Evolutionary conservation across 2,113 vertebrate species (phyloP), one percentile per base, ranked within the genome.

Genomic region (Leptobrachium ailaonicum): DNA sequence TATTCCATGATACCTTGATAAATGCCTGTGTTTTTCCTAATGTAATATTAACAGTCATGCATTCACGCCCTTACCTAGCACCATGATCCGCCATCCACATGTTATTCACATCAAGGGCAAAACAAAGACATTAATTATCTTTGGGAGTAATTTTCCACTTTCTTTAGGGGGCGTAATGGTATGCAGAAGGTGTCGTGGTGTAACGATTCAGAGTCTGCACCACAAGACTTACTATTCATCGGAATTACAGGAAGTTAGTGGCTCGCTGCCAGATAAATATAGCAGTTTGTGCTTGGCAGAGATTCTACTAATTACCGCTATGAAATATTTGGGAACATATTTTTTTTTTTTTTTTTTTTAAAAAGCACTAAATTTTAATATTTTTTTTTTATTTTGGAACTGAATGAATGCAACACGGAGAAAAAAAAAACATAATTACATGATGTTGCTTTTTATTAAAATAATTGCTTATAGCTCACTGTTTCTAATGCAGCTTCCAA

Each of bases 191-290:
- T 42, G 47, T 41, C 20, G 20, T 32, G 20, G 32, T 67, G 63
- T 70, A 41, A 70, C 40, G 8, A 20, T 44, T 71, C 67, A 88
- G 85, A 87, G 87, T 82, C 85, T 76, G 41, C 81, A 5, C 85
- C 83, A 91, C 77, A 91, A 87, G 83, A 89, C 83, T 88, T 87
- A 83, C 89, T 88, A 91, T 92, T 94, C 92, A 94, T 93, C 87
- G 89, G 84, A 83, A 69, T 80, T 13, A 71, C 63, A 79, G 83
- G 78, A 80, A 85, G 77, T 82, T 44, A 42, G 70, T 91, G 91
- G 90, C 89, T 80, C 80, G 62, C 11, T 79, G 86, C 88, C 92
- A 92, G 87, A 90, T 90, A 91, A 89, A 87, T 87, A 91, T 92
- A 90, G 84, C 83, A 90, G 86, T 83, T 85, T 85, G 88, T 91